Evolutionary conservation across 2,888 invertebrate genomes (phyloP), one percentile per base, ranked within the genome.

Genomic region (Anthoptus insignis): DNA sequence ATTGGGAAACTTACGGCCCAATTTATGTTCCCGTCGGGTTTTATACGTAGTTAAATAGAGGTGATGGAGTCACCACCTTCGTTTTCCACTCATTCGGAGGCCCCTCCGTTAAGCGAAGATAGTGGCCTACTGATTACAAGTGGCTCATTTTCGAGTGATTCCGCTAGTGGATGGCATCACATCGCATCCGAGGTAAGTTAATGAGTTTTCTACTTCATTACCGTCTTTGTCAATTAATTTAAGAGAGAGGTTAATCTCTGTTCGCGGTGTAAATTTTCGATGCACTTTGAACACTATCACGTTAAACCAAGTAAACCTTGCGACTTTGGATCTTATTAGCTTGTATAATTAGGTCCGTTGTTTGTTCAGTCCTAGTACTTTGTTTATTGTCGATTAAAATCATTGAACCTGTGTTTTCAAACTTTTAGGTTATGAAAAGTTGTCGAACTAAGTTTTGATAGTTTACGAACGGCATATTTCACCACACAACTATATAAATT

Each of bases 11-110:
- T 72, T 72, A 75, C 71, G 69, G 71, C 78, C 74, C 72, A 73
- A 77, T 80, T 78, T 83, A 81, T 80, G 82, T 82, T 80, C 73
- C 73, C 73, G 70, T 73, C 74, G 77, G 68, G 70, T 74, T 73
- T 79, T 78, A 73, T 73, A 69, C 64, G 67, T 72, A 72, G 68
- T 70, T 60, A 73, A 73, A 75, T 75, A 76, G 81, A 76, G 84
- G 89, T 86, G 81, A 97, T 97, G 97, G 96, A 97, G 94, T 96
- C 96, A 78, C 96, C 96, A 82, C 96, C 96, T 81, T 95, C 95
- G 73, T 96, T 96, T 87, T 96, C 96, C 75, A 94, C 96, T 83
- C 95, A 96, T 91, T 96, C 96, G 74, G 96, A 96, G 86, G 95
- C 95, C 76, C 96, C 96, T 87, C 95, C 95, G 76, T 93, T 96